A percentile compares a stretch with the other conserved stretches of the same genome.
phyloP scores from a whole-genome alignment of 1,140 invertebrate genomes.

The Hylaeus volcanicus region DNA sequence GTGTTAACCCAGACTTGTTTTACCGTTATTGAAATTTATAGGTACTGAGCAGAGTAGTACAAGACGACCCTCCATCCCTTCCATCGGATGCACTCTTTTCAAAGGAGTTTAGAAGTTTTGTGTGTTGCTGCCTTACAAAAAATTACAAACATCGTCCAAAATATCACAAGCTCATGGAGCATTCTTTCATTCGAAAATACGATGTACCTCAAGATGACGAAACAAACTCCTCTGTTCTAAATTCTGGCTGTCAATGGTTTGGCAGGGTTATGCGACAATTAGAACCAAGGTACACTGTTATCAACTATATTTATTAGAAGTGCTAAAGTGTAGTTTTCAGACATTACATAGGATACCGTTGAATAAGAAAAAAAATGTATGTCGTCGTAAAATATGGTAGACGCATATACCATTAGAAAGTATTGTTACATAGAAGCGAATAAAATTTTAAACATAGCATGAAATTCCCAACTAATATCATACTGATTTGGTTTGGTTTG shows the following conservation, averaged over 20 bases:
- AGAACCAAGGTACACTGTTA: conserved; percentile 74
- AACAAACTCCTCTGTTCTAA: conserved; percentile 66
- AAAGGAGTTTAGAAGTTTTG: conserved; percentile 75
- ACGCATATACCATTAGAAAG: conserved; percentile 13
- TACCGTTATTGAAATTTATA: conserved; percentile 79
- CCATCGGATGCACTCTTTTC: conserved; percentile 88
- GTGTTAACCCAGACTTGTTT: conserved; percentile 3
- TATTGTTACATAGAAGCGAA: conserved; percentile 45
- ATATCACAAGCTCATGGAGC: conserved; percentile 94
- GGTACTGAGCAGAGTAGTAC: conserved; percentile 90
- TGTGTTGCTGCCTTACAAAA: conserved; percentile 93
- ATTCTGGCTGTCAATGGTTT: conserved; percentile 77
- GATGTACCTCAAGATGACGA: conserved; percentile 79
- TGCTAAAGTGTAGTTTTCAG: conserved; percentile 19
- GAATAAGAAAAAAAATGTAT: background rate
- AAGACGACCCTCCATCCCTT: conserved; percentile 92
- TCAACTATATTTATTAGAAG: background rate
- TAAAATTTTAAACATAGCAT: conserved; percentile 74
- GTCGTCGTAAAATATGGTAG: background rate
- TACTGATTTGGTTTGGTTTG: conserved; percentile 78
- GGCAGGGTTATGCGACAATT: conserved; percentile 75
- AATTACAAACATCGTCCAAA: conserved; percentile 96
- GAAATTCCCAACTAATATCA: conserved; percentile 78
- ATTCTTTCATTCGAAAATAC: conserved; percentile 93
- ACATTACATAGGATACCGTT: conserved; percentile 14